Conservation (phyloP, 2,888 invertebrate genomes). For the Epirrhoe tristata region DNA sequence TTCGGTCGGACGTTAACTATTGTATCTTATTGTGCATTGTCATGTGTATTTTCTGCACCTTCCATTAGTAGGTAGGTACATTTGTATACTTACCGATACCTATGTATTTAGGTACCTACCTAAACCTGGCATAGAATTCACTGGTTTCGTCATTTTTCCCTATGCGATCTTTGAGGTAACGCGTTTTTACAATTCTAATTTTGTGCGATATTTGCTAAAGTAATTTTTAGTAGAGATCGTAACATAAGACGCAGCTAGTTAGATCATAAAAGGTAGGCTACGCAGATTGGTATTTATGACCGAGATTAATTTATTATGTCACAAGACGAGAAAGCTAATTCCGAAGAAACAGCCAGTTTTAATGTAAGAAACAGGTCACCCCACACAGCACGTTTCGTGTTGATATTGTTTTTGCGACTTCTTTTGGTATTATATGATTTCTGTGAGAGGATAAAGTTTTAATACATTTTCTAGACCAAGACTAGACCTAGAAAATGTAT, state of each 20-base stretch:
- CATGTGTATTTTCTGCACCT: not conserved
- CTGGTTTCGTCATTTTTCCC: conserved; percentile 10
- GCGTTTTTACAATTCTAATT: not conserved
- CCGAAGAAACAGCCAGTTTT: not conserved
- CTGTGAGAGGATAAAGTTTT: not conserved
- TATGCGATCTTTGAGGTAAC: not conserved
- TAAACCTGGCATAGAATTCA: not conserved
- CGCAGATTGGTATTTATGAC: too few relatives aligned
- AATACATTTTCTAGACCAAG: too few relatives aligned
- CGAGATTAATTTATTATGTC: too few relatives aligned
- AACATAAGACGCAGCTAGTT: too few relatives aligned
- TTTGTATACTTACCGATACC: too few relatives aligned
- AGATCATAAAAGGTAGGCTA: too few relatives aligned
- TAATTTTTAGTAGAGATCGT: too few relatives aligned
- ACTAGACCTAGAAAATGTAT: too few relatives aligned
- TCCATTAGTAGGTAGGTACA: too few relatives aligned
- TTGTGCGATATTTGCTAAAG: too few relatives aligned
- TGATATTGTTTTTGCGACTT: not conserved
- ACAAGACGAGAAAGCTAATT: not conserved
- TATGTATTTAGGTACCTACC: too few relatives aligned
- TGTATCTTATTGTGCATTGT: conserved; percentile 35
- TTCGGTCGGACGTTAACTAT: conserved; percentile 16
- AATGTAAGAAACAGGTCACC: not conserved
- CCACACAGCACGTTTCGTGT: not conserved
- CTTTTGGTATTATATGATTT: not conserved